Evolutionary conservation across 2,888 invertebrate species (phyloP).

Genomic region (Magallana nippona): DNA sequence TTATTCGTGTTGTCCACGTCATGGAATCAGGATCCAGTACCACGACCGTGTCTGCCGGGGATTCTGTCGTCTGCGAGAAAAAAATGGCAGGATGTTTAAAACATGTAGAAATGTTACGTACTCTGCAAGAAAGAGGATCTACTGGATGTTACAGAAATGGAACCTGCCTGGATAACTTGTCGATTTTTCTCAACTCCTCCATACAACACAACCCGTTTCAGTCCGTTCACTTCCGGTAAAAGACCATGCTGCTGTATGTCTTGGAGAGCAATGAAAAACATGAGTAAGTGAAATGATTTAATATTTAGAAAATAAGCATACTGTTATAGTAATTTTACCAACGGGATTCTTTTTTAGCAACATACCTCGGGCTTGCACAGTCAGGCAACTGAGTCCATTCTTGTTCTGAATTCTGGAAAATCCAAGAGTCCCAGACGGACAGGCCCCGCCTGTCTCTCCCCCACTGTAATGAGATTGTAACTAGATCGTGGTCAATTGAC

Average conservation of each 20-base stretch:
- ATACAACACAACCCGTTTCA: slow-evolving; percentile 58
- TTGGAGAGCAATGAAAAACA: slow-evolving; percentile 34
- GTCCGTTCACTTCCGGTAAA: slow-evolving; percentile 54
- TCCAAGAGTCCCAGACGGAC: slow-evolving; percentile 67
- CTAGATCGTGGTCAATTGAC: too few species aligned
- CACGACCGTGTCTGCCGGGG: slow-evolving; percentile 52
- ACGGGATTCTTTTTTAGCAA: too few species aligned
- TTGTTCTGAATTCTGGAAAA: slow-evolving; percentile 56
- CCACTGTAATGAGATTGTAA: slow-evolving; percentile 55
- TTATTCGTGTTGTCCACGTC: slow-evolving; percentile 51
- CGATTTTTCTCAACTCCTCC: slow-evolving; percentile 58
- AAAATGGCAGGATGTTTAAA: neutral
- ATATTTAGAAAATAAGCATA: neutral
- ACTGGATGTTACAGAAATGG: too few species aligned
- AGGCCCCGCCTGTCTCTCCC: slow-evolving; percentile 62
- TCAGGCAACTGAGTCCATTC: slow-evolving; percentile 54
- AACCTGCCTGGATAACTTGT: slow-evolving; percentile 57
- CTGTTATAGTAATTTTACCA: too few species aligned
- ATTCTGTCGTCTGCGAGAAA: slow-evolving; percentile 53
- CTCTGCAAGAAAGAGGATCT: too few species aligned
- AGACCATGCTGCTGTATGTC: slow-evolving; percentile 57
- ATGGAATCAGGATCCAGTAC: slow-evolving; percentile 55
- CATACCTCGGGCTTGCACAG: slow-evolving; percentile 61
- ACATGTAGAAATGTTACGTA: neutral
- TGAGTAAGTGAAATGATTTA: neutral